phyloP scores from a whole-genome alignment of 2,888 invertebrate genomes.

The Meiosimyza platycephala region DNA sequence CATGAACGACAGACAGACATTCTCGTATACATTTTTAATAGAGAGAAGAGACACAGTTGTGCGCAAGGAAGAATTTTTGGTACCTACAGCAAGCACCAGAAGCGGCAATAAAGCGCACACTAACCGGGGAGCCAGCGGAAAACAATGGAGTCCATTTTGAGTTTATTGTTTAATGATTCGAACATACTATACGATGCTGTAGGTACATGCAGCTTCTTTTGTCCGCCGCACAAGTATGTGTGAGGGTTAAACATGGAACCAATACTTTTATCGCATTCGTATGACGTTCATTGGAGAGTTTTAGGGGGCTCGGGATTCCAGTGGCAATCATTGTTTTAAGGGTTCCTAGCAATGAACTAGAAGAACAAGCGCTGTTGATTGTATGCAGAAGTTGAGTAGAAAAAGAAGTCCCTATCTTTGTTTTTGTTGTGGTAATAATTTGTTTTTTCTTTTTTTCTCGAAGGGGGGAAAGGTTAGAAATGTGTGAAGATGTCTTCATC shows the following conservation, averaged over 20 bases:
- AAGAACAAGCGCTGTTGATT: slow-evolving; percentile 15
- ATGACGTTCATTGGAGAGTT: neutral
- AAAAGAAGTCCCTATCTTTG: neutral
- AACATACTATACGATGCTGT: slow-evolving; percentile 58
- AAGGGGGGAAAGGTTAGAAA: neutral
- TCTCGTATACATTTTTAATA: neutral
- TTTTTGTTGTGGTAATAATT: no score
- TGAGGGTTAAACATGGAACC: slow-evolving; percentile 19
- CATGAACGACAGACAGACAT: neutral
- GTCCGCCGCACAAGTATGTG: slow-evolving; percentile 1
- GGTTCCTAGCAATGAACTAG: slow-evolving; percentile 10
- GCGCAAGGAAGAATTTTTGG: slow-evolving; percentile 22
- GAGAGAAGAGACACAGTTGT: slow-evolving; percentile 14
- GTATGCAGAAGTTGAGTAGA: slow-evolving; percentile 9
- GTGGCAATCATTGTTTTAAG: neutral
- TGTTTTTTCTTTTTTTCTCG: slow-evolving; percentile 7
- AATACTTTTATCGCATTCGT: slow-evolving; percentile 10
- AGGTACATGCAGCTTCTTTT: slow-evolving; percentile 13
- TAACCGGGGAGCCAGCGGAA: slow-evolving; percentile 52
- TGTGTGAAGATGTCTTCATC: slow-evolving; percentile 13
- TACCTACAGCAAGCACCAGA: neutral
- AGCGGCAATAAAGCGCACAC: slow-evolving; percentile 10
- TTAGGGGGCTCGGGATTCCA: neutral
- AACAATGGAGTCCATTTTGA: slow-evolving; percentile 67
- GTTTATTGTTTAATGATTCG: slow-evolving; percentile 69